phyloP scores from a whole-genome alignment of 2,888 invertebrate species.

The Melipona beecheii region DNA sequence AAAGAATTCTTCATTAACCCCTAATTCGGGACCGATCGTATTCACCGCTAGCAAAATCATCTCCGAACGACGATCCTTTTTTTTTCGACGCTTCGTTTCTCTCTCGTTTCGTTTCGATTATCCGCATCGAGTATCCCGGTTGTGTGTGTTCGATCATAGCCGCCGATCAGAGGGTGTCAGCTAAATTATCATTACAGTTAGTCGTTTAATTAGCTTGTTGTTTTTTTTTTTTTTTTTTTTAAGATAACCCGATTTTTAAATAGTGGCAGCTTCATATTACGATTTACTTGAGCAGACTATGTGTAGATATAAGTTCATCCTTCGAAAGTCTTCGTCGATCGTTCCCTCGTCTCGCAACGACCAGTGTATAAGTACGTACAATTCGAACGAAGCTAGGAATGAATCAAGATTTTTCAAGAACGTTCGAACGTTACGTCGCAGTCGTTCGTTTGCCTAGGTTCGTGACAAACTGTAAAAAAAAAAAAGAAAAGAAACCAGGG shows the following conservation, averaged over 20 bases:
- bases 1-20: constrained; percentile 15
- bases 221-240: constrained; percentile 40
- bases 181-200: constrained; percentile 68
- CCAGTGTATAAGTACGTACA: neutral
- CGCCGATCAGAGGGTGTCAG: constrained; percentile 22
- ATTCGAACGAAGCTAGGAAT: constrained; percentile 29
- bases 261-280: constrained; percentile 80
- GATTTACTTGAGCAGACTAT: constrained; percentile 79
- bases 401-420: neutral
- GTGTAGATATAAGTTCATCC: constrained; percentile 54
- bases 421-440: neutral
- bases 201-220: constrained; percentile 68
- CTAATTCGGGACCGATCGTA: constrained; percentile 29
- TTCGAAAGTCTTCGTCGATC: neutral
- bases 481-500: neutral
- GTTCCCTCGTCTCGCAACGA: neutral
- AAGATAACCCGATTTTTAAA: constrained; percentile 71
- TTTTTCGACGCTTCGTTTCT: neutral
- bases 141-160: constrained; percentile 10
- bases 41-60: constrained; percentile 9
- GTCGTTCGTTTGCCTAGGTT: neutral
- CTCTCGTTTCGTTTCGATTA: neutral
- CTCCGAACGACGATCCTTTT: neutral
- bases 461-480: neutral
- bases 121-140: constrained; percentile 8